These are phyloP conservation scores for Heliopora coerulea DNA, from an alignment of 92 coral and sea anemone genomes.

Conservation along the genomic window DNA sequence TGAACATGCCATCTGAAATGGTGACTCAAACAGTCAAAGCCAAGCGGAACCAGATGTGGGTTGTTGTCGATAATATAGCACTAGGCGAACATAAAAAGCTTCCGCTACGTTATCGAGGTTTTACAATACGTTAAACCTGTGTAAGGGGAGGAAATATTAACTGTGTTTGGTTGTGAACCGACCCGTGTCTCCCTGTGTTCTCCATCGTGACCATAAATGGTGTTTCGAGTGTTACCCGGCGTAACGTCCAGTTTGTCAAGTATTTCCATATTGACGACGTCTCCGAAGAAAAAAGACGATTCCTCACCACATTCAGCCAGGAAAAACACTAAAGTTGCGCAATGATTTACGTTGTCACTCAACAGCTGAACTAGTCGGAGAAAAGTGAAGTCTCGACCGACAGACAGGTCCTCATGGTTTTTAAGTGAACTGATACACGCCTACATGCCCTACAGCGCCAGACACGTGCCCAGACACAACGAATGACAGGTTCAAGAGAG, in stretches of 20 bases:
- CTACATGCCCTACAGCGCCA: background rate
- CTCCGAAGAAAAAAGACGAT: background rate
- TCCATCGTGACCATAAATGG: conserved; percentile 1
- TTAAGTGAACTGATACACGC: background rate
- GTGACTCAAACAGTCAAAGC: too few relatives aligned
- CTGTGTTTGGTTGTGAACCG: background rate
- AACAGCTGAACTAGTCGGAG: too few relatives aligned
- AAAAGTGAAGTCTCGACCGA: background rate
- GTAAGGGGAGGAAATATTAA: background rate
- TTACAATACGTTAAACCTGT: too few relatives aligned
- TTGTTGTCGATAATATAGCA: too few relatives aligned
- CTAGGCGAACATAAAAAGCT: too few relatives aligned
- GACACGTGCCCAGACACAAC: background rate
- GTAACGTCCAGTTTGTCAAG: background rate
- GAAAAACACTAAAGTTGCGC: background rate
- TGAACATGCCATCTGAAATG: too few relatives aligned
- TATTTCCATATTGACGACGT: background rate
- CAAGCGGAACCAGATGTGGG: too few relatives aligned
- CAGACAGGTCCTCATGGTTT: background rate
- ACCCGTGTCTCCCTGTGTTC: background rate
- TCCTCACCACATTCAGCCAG: too few relatives aligned
- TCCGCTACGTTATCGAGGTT: too few relatives aligned
- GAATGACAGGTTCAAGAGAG: background rate
- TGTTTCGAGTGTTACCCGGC: background rate
- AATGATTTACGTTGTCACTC: too few relatives aligned